Base-by-base conservation (phyloP, 2,888 invertebrate genomes). In the Tenthredo scrophulariae region DNA sequence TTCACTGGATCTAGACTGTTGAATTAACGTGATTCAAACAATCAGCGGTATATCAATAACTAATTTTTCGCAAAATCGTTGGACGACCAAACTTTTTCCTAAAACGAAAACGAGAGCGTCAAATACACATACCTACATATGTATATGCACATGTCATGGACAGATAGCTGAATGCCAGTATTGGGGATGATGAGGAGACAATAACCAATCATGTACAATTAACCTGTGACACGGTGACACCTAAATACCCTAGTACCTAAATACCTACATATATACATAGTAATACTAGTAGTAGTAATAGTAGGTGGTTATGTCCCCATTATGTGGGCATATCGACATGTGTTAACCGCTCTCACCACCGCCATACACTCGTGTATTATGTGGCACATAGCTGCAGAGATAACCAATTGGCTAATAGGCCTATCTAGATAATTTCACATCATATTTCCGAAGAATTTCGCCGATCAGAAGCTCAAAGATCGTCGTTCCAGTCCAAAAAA, bases 291-390 rank as follows among this genome's bases (percentile, higher is more conserved):
- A 54, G n/a, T n/a, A n/a, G 54, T 54, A 54, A n/a, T 54, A 86
- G 86, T 84, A 86, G 80, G 85, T 89, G 91, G 92, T 92, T 92
- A 92, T 92, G 92, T 92, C 91, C 91, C 92, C 91, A 92, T 92
- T 92, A 92, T 92, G 92, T 91, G 92, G 92, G 91, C 90, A 91
- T 92, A 92, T 92, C 91, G 92, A 92, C 92, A 92, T 91, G 92
- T 92, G 92, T 92, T 92, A 40, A 80, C 90, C 91, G 89, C 89
- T 89, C 90, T 86, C 86, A 87, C 86, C 85, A 87, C 85, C 84
- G 82, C 75, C 33, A 79, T 74, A 50, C 26, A 70, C 88, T 88
- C 89, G 86, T 84, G 86, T 87, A 89, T 89, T 89, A 88, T 89
- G 80, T 75, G 13, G n/a, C 40, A n/a, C 37, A 84, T 33, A 58